Evolutionary conservation across 1,140 invertebrate genomes (phyloP).

Genomic region (Apis dorsata): DNA sequence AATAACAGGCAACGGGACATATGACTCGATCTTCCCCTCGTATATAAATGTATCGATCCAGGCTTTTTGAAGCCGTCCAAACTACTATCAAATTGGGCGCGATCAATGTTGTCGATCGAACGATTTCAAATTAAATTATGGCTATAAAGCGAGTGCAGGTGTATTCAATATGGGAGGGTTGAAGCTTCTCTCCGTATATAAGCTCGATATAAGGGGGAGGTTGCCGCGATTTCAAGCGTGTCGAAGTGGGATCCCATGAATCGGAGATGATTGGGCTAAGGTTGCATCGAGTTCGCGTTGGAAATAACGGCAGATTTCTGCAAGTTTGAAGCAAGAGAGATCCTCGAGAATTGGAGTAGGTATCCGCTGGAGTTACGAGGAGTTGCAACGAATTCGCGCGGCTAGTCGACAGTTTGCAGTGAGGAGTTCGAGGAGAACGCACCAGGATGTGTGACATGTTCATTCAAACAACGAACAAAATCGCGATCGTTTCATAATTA

Average conservation of each 20-base stretch:
- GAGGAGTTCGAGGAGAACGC: background rate
- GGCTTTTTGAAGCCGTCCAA: background rate
- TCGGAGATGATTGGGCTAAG: background rate
- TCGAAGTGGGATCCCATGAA: background rate
- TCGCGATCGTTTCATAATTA: no score
- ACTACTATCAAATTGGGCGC: background rate
- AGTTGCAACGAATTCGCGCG: background rate
- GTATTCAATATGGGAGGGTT: background rate
- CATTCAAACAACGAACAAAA: no score
- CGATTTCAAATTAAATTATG: background rate
- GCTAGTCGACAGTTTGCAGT: background rate
- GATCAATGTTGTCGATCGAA: background rate
- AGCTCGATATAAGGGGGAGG: background rate
- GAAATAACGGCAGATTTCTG: background rate
- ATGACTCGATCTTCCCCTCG: no score
- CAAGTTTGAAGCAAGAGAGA: background rate
- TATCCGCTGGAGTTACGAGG: background rate
- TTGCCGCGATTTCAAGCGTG: slow-evolving; percentile 1
- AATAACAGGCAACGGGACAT: no score
- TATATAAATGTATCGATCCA: no score
- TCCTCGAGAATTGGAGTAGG: background rate
- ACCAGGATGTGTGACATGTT: no score
- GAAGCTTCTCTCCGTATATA: no score
- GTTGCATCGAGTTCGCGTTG: background rate
- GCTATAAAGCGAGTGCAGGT: background rate